Evolutionary conservation across 2,888 invertebrate genomes (phyloP), one percentile per base, ranked within the genome.

Genomic region (Antheraea yamamai): DNA sequence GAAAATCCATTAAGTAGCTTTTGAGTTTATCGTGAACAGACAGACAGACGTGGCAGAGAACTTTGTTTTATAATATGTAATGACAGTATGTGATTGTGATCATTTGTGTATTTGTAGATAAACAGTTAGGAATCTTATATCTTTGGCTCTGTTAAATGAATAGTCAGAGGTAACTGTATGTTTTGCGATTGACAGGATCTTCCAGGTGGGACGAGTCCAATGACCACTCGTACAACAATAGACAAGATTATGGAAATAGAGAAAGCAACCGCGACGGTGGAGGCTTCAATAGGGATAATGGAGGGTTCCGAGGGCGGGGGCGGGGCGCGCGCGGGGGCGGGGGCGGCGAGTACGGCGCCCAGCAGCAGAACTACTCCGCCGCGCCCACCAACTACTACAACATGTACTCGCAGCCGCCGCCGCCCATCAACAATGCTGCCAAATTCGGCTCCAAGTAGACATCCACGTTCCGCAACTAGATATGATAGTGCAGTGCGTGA

Each of bases 381-480:
- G 89, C 91, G 0, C 93, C 92, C 4, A 90, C 88, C 3, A 90
- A 88, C 80, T 93, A 92, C 80, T 94, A 94, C 81, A 93, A 94
- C 77, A 93, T 94, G 93, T 95, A 94, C 75, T 81, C 92, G 0
- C 92, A 92, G 73, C 94, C 93, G 0, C 92, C 91, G 0, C 89
- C 92, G 0, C 90, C 90, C 2, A 84, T 81, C 18, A 81, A 76
- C 39, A 85, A 86, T 75, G 86, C 83, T 72, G 81, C 55, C 39
- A 85, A 87, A 75, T 87, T 83, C 73, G 81, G 58, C 23, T 83
- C 85, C 73, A 87, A 88, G 79, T 87, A 84, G 79, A 77, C 30
- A 39, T 23, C 74, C 4, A 39, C 39, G 70, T 79, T 78, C 77
- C 26, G 73, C 73, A 78, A 74, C 76, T 58, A 72, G 72, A 75